Evolutionary conservation across 1,140 invertebrate genomes (phyloP).

Genomic region (Hyles vespertilio): DNA sequence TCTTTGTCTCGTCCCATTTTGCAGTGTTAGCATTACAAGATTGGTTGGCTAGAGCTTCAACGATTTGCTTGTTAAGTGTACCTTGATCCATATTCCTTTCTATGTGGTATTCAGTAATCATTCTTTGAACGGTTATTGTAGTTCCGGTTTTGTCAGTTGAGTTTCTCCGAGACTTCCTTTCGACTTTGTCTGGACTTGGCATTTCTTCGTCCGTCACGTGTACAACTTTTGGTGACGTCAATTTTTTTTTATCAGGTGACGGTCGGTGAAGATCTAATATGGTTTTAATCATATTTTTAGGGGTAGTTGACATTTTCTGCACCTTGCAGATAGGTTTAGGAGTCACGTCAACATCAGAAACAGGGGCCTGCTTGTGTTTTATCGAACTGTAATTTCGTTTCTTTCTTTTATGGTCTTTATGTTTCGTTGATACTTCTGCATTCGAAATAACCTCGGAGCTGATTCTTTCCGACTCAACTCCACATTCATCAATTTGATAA

Average conservation of each 20-base stretch:
- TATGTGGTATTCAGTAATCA: conserved; percentile 31
- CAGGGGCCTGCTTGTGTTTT: conserved; percentile 7
- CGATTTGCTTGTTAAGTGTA: neutral
- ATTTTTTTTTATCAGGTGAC: conserved; percentile 1
- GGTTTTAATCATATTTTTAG: conserved; percentile 14
- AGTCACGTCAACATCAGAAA: conserved; percentile 28
- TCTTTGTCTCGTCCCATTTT: conserved; percentile 8
- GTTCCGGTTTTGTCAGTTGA: conserved; percentile 11
- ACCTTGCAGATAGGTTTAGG: conserved; percentile 53
- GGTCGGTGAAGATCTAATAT: neutral
- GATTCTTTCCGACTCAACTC: conserved; percentile 15
- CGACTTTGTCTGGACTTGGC: neutral
- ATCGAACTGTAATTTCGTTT: conserved; percentile 45
- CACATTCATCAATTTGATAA: conserved; percentile 32
- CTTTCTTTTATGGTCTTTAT: conserved; percentile 18
- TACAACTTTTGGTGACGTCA: neutral
- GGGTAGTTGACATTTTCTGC: conserved; percentile 45
- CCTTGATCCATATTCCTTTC: neutral
- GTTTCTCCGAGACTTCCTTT: conserved; percentile 12
- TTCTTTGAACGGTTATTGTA: conserved; percentile 32
- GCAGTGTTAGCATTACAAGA: neutral
- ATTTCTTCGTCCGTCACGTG: neutral
- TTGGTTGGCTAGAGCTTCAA: neutral
- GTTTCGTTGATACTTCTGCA: conserved; percentile 17
- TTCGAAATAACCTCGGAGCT: conserved; percentile 34